Base-by-base conservation (phyloP, 2,797 vertebrate species). In the Sebastes hubbsi region DNA sequence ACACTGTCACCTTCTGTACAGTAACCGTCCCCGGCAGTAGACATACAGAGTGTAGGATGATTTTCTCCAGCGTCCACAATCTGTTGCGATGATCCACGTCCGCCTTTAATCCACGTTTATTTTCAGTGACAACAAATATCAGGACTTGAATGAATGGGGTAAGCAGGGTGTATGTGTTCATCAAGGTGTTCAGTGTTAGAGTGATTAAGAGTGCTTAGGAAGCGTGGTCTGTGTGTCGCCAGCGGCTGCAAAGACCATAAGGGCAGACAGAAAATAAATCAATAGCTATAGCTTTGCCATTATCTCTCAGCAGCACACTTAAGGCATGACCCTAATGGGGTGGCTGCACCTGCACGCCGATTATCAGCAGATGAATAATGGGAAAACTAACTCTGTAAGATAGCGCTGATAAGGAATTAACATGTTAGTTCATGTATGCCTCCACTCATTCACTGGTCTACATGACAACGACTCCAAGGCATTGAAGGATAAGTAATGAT, bases 241-340 rank as follows among this genome's bases (percentile, higher is more conserved):
- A 85, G 64, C 11, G 5, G 77, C 58, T 80, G 78, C 22, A 20
- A 80, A 88, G 74, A 83, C 76, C 87, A 76, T 75, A 80, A 84
- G 81, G 60, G 60, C 74, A 72, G 63, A 61, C 70, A 72, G 59
- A 76, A 88, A 83, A 85, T 83, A 85, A 91, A 92, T 94, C 92
- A 90, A 90, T 93, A 90, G 38, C 55, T 82, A 82, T 60, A 81
- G 85, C 58, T 68, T 36, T 49, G 32, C 83, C 83, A 89, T 93
- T 92, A 92, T 91, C 89, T 83, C 74, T 73, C 60, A 56, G 86
- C 74, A 80, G 76, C 78, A 84, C 90, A 88, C 86, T 89, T 88
- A 84, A 90, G 64, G 63, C 67, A 76, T 56, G 76, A 82, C 83
- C 80, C 70, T 81, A 87, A 91, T 86, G 84, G 81, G 81, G 76